phyloP scores from a whole-genome alignment of 2,797 vertebrate species.

The Paratrypauchen microcephalus region DNA sequence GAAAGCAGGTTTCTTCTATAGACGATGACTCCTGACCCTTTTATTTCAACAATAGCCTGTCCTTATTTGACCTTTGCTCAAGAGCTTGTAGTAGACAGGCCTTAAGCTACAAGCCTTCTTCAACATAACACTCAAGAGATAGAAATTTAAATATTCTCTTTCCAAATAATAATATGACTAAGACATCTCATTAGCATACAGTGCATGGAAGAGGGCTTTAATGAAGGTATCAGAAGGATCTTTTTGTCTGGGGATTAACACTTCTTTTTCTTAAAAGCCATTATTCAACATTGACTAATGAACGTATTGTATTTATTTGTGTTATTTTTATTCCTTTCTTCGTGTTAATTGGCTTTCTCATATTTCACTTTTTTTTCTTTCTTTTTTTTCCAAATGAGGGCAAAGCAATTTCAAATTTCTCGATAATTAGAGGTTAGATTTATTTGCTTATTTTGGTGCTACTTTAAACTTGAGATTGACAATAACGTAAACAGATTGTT shows the following conservation, averaged over 20 bases:
- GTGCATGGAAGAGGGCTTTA: slow-evolving; percentile 76
- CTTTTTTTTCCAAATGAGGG: slow-evolving; percentile 75
- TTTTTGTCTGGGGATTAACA: slow-evolving; percentile 80
- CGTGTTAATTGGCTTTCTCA: slow-evolving; percentile 82
- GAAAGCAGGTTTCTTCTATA: not conserved
- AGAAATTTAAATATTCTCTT: slow-evolving; percentile 68
- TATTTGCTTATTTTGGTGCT: slow-evolving; percentile 63
- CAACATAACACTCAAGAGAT: slow-evolving; percentile 52
- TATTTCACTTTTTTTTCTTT: too few relatives aligned
- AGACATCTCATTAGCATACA: slow-evolving; percentile 79
- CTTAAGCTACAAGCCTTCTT: slow-evolving; percentile 41
- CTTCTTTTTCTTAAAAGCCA: slow-evolving; percentile 80
- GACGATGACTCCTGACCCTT: not conserved
- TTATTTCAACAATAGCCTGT: slow-evolving; percentile 1
- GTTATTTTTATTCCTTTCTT: slow-evolving; percentile 80
- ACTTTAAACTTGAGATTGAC: slow-evolving; percentile 66
- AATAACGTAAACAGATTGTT: slow-evolving; percentile 32
- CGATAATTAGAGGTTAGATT: slow-evolving; percentile 70
- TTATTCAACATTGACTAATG: slow-evolving; percentile 81
- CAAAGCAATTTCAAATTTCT: slow-evolving; percentile 74
- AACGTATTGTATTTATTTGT: slow-evolving; percentile 81
- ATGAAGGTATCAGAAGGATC: slow-evolving; percentile 83
- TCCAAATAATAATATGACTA: slow-evolving; percentile 79
- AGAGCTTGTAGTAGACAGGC: slow-evolving; percentile 20
- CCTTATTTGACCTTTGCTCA: slow-evolving; percentile 17